A percentile compares a stretch with the other conserved stretches of the same genome.
phyloP scores from a whole-genome alignment of 2,888 invertebrate species.

The Pemphredon lugubris region DNA sequence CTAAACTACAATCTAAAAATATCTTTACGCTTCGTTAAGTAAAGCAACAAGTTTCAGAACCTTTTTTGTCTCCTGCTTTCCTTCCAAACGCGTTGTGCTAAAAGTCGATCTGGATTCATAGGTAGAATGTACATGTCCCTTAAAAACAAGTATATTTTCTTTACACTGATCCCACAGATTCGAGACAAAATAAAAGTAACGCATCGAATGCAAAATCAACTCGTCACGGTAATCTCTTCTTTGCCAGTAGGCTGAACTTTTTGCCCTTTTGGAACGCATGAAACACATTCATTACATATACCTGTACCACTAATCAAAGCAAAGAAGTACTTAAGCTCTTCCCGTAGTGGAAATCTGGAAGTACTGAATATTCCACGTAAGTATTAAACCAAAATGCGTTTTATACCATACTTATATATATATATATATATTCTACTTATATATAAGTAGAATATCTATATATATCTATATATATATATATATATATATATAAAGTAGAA shows the following conservation, averaged over 20 bases:
- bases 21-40: constrained; percentile 9
- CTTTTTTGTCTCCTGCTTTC: neutral
- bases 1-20: constrained; percentile 17
- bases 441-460: too few relatives aligned
- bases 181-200: constrained; percentile 7
- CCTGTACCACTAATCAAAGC: constrained; percentile 58
- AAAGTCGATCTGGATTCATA: too few relatives aligned
- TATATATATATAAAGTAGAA: too few relatives aligned
- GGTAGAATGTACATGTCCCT: too few relatives aligned
- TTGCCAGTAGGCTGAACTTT: constrained; percentile 55
- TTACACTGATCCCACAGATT: neutral
- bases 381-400: constrained; percentile 64
- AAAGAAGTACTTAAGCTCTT: constrained; percentile 69
- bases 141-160: constrained; percentile 14
- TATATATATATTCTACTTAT: too few relatives aligned
- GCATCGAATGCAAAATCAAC: constrained; percentile 5
- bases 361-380: constrained; percentile 67
- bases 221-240: constrained; percentile 46
- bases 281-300: constrained; percentile 34
- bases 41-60: neutral
- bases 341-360: constrained; percentile 60
- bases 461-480: too few relatives aligned
- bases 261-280: constrained; percentile 21
- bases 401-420: too few relatives aligned
- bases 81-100: neutral